phyloP scores from a whole-genome alignment of 92 coral and sea anemone species.

The Isaurus tuberculatus region DNA sequence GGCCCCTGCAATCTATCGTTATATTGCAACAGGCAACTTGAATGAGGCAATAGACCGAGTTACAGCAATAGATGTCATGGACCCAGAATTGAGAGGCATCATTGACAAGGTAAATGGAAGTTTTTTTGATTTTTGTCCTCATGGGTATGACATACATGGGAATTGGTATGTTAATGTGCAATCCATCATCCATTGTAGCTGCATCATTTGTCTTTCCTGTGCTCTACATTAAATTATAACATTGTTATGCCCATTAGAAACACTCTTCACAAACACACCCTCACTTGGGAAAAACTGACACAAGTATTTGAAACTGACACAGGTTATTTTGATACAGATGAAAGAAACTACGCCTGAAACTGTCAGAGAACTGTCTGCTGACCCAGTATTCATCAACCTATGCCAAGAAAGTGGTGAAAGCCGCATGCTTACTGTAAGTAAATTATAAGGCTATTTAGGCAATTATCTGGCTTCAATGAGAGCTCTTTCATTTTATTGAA shows the following conservation, averaged over 20 bases:
- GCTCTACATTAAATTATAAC: too few relatives aligned
- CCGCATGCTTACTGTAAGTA: conserved; percentile 21
- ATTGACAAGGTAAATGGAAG: too few relatives aligned
- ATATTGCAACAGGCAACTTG: conserved; percentile 57
- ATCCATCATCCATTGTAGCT: too few relatives aligned
- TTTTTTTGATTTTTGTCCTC: too few relatives aligned
- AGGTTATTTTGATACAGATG: not conserved
- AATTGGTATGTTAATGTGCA: too few relatives aligned
- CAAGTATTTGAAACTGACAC: conserved; percentile 19
- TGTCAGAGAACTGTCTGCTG: conserved; percentile 10
- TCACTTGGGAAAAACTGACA: not conserved
- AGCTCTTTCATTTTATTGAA: conserved; percentile 15
- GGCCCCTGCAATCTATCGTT: conserved; percentile 42
- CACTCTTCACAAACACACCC: too few relatives aligned
- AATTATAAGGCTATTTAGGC: conserved; percentile 4
- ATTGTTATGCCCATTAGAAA: too few relatives aligned
- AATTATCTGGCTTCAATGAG: conserved; percentile 8
- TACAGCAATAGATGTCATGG: conserved; percentile 37
- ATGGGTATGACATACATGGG: too few relatives aligned
- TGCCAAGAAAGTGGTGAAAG: conserved; percentile 21
- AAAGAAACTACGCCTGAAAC: conserved; percentile 14
- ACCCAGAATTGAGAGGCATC: too few relatives aligned
- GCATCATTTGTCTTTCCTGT: too few relatives aligned
- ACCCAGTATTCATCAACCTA: conserved; percentile 13
- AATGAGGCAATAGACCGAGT: conserved; percentile 49